Evolutionary conservation across 2,888 invertebrate genomes (phyloP).

Genomic region (Nineta flava): DNA sequence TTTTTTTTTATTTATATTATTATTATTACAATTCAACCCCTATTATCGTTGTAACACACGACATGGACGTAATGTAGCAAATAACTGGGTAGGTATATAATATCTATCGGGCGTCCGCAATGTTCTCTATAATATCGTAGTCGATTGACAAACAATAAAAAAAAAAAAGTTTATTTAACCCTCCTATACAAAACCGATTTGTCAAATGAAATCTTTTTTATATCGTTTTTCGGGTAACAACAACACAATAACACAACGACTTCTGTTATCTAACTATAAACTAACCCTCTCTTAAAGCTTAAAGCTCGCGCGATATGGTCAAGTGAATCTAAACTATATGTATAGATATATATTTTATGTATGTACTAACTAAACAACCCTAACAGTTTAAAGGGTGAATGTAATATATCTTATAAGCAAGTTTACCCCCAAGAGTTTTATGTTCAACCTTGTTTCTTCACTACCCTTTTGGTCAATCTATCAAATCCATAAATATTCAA

Average conservation of each 20-base stretch:
- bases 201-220: conserved; percentile 8
- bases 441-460: conserved; percentile 8
- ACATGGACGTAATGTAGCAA: no score
- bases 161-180: not conserved
- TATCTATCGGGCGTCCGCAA: not conserved
- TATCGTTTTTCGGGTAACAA: not conserved
- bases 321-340: no score
- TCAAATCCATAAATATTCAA: not conserved
- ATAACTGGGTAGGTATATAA: not conserved
- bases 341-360: no score
- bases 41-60: no score
- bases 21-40: no score
- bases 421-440: conserved; percentile 8
- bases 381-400: conserved; percentile 7
- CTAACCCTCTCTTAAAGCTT: no score
- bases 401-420: conserved; percentile 3
- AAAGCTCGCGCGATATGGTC: no score
- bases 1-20: no score
- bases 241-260: no score
- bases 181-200: not conserved
- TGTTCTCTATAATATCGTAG: no score
- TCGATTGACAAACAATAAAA: not conserved
- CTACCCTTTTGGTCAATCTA: conserved; percentile 8
- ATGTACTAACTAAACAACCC: conserved; percentile 6
- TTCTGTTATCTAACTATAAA: no score